Percentiles rank a stretch among this genome's conserved stretches.
Conservation (phyloP, 2,888 invertebrate species). For the Bembecia ichneumoniformis region DNA sequence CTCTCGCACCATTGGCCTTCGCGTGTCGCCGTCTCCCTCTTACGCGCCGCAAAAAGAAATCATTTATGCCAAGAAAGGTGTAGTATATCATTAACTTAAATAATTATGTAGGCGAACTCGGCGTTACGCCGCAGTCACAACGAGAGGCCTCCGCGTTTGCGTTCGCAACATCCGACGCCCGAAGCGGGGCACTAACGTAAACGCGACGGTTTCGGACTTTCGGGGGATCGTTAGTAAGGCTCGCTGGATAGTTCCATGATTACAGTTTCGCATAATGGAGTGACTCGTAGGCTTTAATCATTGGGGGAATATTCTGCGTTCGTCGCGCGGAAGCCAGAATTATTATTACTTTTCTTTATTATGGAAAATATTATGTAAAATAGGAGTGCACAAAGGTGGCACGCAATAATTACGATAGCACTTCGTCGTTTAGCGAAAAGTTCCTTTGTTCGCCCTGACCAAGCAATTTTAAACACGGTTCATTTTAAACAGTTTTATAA, state of each 20-base stretch:
- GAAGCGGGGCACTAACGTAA: constrained; percentile 16
- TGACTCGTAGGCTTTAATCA: constrained; percentile 52
- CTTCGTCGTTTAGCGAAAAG: background rate
- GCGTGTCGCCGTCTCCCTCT: constrained; percentile 20
- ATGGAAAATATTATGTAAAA: background rate
- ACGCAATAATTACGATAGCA: background rate
- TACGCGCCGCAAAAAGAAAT: constrained; percentile 43
- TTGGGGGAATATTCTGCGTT: constrained; percentile 56
- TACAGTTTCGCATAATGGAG: constrained; percentile 62
- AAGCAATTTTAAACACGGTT: too few relatives aligned
- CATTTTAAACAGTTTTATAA: too few relatives aligned
- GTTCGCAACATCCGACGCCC: constrained; percentile 8
- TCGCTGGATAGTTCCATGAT: constrained; percentile 51
- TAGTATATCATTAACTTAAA: constrained; percentile 68
- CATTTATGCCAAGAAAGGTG: constrained; percentile 55
- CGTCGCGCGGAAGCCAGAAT: constrained; percentile 10
- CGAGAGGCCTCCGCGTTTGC: constrained; percentile 18
- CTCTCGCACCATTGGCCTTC: constrained; percentile 10
- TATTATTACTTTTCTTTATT: background rate
- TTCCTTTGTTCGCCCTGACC: background rate
- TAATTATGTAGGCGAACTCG: constrained; percentile 53
- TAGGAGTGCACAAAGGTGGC: background rate
- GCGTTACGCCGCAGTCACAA: constrained; percentile 13
- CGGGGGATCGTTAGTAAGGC: constrained; percentile 9
- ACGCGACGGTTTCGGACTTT: constrained; percentile 16